These are phyloP conservation scores for Paramisgurnus dabryanus DNA, from an alignment of 2,113 vertebrate genomes.

Conservation along the genomic window DNA sequence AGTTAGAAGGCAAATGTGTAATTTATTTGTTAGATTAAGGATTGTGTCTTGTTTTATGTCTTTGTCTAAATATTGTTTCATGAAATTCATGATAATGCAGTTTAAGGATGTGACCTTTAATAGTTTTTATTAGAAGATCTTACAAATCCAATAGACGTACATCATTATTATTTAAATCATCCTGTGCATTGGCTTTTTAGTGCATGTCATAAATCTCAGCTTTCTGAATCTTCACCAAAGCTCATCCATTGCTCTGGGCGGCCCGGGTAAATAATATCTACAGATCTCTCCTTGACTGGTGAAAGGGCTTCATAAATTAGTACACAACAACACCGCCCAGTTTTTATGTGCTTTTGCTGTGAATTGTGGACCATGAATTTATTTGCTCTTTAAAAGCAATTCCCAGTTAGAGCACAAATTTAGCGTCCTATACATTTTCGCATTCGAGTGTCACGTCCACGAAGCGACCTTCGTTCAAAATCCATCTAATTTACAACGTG, in stretches of 20 bases:
- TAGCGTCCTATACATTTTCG: slow-evolving; percentile 25
- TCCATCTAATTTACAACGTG: slow-evolving; percentile 43
- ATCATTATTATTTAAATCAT: not conserved
- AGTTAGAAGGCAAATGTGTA: too few relatives aligned
- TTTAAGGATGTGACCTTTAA: not conserved
- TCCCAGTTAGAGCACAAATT: slow-evolving; percentile 38
- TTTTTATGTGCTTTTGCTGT: slow-evolving; percentile 31
- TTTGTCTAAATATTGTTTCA: not conserved
- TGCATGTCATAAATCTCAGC: not conserved
- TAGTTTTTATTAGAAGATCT: not conserved
- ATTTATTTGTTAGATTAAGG: too few relatives aligned
- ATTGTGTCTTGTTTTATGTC: too few relatives aligned
- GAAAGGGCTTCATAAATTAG: slow-evolving; percentile 45
- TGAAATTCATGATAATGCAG: not conserved
- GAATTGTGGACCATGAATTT: slow-evolving; percentile 51
- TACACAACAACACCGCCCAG: not conserved
- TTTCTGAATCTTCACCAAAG: not conserved
- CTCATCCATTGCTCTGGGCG: not conserved
- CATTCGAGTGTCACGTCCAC: slow-evolving; percentile 26
- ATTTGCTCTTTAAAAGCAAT: slow-evolving; percentile 50
- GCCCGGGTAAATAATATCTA: slow-evolving; percentile 49
- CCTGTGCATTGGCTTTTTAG: not conserved
- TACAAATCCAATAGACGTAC: not conserved
- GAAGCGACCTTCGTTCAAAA: slow-evolving; percentile 36
- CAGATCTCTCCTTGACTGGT: slow-evolving; percentile 45